A percentile compares a stretch with the other conserved stretches of the same genome.
Conservation (phyloP, 30 jellyfish, hydroid and myxozoan genomes). For the Cassiopea andromeda region DNA sequence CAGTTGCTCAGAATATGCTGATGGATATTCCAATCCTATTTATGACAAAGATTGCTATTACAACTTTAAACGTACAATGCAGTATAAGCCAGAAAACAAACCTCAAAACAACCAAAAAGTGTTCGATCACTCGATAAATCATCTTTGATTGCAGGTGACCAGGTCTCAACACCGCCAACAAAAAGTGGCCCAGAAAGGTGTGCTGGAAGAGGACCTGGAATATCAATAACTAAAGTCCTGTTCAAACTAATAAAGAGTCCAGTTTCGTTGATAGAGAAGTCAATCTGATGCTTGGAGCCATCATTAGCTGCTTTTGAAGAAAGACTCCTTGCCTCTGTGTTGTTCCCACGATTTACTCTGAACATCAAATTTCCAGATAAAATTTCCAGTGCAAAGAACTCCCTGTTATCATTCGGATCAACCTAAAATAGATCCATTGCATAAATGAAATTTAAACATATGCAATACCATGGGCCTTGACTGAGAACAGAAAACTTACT, state of each 20-base stretch:
- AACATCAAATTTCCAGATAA: constrained; percentile 13
- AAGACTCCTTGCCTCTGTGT: not conserved
- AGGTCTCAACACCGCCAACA: constrained; percentile 49
- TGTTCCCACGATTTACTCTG: constrained; percentile 30
- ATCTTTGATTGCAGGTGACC: constrained; percentile 56
- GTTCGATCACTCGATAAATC: constrained; percentile 41
- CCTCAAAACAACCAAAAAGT: constrained; percentile 62
- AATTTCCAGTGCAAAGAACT: constrained; percentile 55
- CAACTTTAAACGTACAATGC: too few species aligned
- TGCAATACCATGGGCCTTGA: too few species aligned
- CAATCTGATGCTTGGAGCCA: constrained; percentile 13
- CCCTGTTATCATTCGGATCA: constrained; percentile 62
- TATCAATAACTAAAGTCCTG: not conserved
- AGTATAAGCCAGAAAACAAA: not conserved
- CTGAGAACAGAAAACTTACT: too few species aligned
- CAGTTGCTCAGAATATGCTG: too few species aligned
- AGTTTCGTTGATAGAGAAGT: constrained; percentile 7
- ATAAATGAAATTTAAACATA: not conserved
- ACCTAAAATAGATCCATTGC: not conserved
- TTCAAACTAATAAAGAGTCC: not conserved
- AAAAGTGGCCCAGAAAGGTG: constrained; percentile 53
- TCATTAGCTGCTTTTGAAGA: constrained; percentile 10
- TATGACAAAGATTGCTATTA: too few species aligned
- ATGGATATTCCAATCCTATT: too few species aligned
- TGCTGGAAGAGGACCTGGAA: constrained; percentile 2